Evolutionary conservation across 2,888 invertebrate species (phyloP), one percentile per base, ranked within the genome.

Genomic region (Thera britannica): DNA sequence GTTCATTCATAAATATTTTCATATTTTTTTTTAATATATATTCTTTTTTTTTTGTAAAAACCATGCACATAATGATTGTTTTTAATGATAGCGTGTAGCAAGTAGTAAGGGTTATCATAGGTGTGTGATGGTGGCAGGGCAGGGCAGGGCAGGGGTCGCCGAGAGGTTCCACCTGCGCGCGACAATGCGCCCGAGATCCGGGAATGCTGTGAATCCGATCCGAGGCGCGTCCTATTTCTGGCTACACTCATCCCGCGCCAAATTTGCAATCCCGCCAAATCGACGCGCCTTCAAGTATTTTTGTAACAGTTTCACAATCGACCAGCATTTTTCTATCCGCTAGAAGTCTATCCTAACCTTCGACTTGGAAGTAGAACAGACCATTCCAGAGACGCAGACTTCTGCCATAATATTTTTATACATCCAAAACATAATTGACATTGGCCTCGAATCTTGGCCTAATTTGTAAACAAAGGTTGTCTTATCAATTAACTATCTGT

Each of bases 201-300:
- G 84, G 89, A 88, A 90, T 90, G 90, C 87, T 78, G 92, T 89
- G 90, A 93, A 93, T 92, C 84, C 83, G 93, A 93, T 93, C 88
- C 92, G 85, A 85, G 83, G 71, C 83, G 85, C 81, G 79, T 70
- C 72, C 92, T 93, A 93, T 93, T 93, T 93, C 86, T 78, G 85
- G 86, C 83, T 80, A 78, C 86, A 77, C 88, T 81, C 89, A 83
- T 83, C 88, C 80, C 92, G 92, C 84, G 92, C 93, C 93, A 93
- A 93, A 92, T 92, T 92, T 92, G 93, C 93, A 87, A 92, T 89
- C 88, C 88, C 88, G 88, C 89, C 88, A 90, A 92, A 88, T 90
- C 88, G 89, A 90, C 89, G 86, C 88, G 89, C 85, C 87, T 85
- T 83, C 82, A 84, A 79, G 84, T 93, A 92, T 93, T 92, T 92